Base-by-base conservation (phyloP, 2,888 invertebrate species). In the Petrophora chlorosata region DNA sequence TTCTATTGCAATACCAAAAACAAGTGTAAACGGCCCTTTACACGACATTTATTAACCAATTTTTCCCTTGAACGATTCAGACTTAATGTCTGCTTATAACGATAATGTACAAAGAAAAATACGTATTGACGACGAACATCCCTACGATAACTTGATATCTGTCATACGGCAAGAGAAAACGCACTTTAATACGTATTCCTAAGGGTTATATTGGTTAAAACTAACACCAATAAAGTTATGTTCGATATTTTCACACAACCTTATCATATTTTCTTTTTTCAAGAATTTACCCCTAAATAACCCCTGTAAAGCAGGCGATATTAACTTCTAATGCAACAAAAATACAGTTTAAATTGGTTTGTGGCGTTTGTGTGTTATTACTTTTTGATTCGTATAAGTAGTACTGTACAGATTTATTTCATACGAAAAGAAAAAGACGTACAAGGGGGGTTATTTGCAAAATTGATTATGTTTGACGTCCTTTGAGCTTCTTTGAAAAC, bases 391-490 rank as follows among this genome's bases (percentile, higher is more conserved):
- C 7, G 9, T 28, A 52, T 57, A 55, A 53, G 67, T 71, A 70
- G 76, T 73, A n/a, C 73, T 72, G 75, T 66, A 74, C 68, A 79
- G 79, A 85, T 83, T 83, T 83, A 81, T 83, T 82, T 78, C 72
- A 73, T 68, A 68, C 58, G 68, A 75, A 79, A 82, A 80, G 76
- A 81, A 85, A 84, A 84, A 80, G 80, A 70, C 64, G 62, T 64
- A 54, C 62, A 66, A 36, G 42, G 73, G 67, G 73, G 73, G 62
- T 57, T 87, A 87, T 89, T 86, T 88, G 85, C 82, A 81, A 87
- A 88, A 89, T 88, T 89, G 88, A 89, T 89, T 86, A 89, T 76
- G 76, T 85, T 83, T 83, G 78, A 79, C 80, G 83, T 82, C 72
- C 79, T 79, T 88, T 88, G 56, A 59, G 72, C 66, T 72, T 65